Evolutionary conservation across 35 echinoderm and acorn worm genomes (phyloP).

Genomic region (Chiridota heheva): DNA sequence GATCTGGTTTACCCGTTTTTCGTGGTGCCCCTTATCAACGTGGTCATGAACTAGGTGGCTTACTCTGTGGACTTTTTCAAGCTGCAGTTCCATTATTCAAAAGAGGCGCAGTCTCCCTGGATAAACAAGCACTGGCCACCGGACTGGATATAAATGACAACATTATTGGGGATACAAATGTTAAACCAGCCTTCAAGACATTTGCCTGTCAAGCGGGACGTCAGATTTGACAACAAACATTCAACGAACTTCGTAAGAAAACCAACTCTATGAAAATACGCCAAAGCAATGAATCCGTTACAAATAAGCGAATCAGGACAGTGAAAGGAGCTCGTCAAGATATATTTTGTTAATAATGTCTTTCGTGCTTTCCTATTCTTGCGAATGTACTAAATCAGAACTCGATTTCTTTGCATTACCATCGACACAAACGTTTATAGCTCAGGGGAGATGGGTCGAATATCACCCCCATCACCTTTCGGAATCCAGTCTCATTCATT

Average conservation of each 20-base stretch:
- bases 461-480: slow-evolving; percentile 47
- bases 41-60: slow-evolving; percentile 53
- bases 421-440: slow-evolving; percentile 42
- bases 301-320: neutral
- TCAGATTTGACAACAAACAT: too few relatives aligned
- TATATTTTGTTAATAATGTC: slow-evolving; percentile 31
- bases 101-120: slow-evolving; percentile 30
- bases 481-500: slow-evolving; percentile 30
- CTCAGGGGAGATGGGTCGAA: slow-evolving; percentile 36
- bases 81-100: slow-evolving; percentile 25
- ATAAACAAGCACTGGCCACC: slow-evolving; percentile 32
- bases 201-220: neutral
- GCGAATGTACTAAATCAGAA: slow-evolving; percentile 61
- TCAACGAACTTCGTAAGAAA: too few relatives aligned
- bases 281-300: neutral
- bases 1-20: slow-evolving; percentile 43
- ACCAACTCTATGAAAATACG: neutral
- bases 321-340: neutral
- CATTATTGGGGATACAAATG: slow-evolving; percentile 6
- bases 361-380: slow-evolving; percentile 55
- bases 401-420: slow-evolving; percentile 63
- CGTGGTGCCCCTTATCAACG: slow-evolving; percentile 3
- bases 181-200: slow-evolving; percentile 28
- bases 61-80: slow-evolving; percentile 29
- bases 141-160: slow-evolving; percentile 38